Base-by-base conservation (phyloP, 2,797 vertebrate genomes). In the Sibirionetta formosa region DNA sequence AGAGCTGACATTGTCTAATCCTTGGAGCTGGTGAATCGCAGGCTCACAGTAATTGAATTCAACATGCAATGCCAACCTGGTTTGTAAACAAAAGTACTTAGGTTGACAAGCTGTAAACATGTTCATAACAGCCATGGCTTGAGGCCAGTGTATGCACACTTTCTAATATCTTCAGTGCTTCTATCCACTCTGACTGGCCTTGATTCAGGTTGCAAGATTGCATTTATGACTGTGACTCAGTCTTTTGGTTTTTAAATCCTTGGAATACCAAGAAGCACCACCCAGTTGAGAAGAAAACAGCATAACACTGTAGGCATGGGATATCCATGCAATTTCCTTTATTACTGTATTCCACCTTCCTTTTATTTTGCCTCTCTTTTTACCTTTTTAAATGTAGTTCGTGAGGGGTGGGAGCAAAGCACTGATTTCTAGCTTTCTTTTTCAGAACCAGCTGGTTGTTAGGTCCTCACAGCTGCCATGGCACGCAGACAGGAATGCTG, bases 61-160 rank as follows among this genome's bases (percentile, higher is more conserved):
- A 96, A 27, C 73, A 33, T 38, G 31, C 19, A 18, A 27, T 94
- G 95, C 93, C 94, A 96, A 26, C 90, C 91, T 95, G 91, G 78
- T 91, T 93, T 92, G 90, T 83, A 85, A 94, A 92, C 88, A 64
- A 2, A 76, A 93, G 78, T n/a, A 31, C 82, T 78, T 70, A 6
- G 58, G 73, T 82, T 95, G 95, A 86, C 91, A 91, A 76, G 87
- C 79, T 96, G 92, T 91, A 92, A 96, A 96, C 92, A 93, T 70
- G 60, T 66, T 76, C 26, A 85, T 4, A 89, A 31, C 83, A 90
- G 90, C 77, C 53, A 0, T 87, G 94, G 94, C 96, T 82, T 0
- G 0, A n/a, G 76, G 94, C 93, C 95, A 96, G 71, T 0, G 1
- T 22, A 8, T 14, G 60, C 57, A n/a, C 1, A 7, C 63, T 35